phyloP scores from a whole-genome alignment of 2,797 vertebrate genomes.

The Hippocampus kuda region DNA sequence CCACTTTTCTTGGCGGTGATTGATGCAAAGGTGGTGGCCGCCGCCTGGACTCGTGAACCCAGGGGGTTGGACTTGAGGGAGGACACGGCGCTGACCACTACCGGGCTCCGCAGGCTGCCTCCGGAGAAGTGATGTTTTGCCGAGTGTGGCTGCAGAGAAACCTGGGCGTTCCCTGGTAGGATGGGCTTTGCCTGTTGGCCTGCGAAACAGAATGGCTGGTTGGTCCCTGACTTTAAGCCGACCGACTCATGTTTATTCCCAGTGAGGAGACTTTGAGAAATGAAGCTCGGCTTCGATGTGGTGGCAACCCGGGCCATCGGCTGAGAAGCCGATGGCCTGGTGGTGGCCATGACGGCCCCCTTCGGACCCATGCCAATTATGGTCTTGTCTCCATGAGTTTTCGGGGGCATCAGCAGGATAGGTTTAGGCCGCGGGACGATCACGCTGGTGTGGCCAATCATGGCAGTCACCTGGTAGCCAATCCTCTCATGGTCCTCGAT shows the following conservation, averaged over 20 bases:
- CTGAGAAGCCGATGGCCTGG: conserved; percentile 77
- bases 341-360: conserved; percentile 72
- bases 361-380: conserved; percentile 85
- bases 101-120: conserved; percentile 72
- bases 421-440: conserved; percentile 92
- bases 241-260: conserved; percentile 78
- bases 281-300: conserved; percentile 77
- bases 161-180: conserved; percentile 76
- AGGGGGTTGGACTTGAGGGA: conserved; percentile 77
- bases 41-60: conserved; percentile 80
- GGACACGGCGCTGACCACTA: conserved; percentile 69
- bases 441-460: conserved; percentile 98
- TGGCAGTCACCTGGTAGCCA: conserved; percentile 97
- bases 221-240: conserved; percentile 74
- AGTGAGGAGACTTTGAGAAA: conserved; percentile 76
- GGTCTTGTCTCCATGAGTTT: conserved; percentile 83
- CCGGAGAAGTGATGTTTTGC: conserved; percentile 81
- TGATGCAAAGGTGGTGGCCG: conserved; percentile 67
- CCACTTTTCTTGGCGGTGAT: conserved; percentile 71
- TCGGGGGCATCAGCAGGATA: conserved; percentile 82
- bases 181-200: conserved; percentile 78
- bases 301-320: conserved; percentile 81
- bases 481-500: conserved; percentile 97
- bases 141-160: conserved; percentile 85
- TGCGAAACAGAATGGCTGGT: conserved; percentile 66